Base-by-base conservation (phyloP, 2,113 vertebrate genomes). In the Emydocephalus ijimae region DNA sequence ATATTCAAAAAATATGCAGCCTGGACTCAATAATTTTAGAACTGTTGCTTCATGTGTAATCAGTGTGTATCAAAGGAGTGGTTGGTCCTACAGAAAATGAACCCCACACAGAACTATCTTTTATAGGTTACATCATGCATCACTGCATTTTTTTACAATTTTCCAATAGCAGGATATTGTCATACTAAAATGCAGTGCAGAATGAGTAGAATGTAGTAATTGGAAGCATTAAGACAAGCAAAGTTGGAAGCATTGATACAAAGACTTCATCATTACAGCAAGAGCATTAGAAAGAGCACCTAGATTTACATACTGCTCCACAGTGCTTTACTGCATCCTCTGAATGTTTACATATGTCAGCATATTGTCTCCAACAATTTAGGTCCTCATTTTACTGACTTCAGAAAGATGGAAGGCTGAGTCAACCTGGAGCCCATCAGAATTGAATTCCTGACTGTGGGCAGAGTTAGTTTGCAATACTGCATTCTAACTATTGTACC, bases 41-140 rank as follows among this genome's bases (percentile, higher is more conserved):
- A 96, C 93, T 64, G 92, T 87, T 87, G 69, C 96, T 95, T 96
- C 92, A 93, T 87, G 85, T 93, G 81, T 43, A 94, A 64, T 87
- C 94, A 92, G 91, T 93, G 74, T 5, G 34, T 85, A 94, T 89
- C 93, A 2, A 85, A 92, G 91, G 91, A 12, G 20, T 56, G 91
- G 11, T 59, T 89, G 90, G 50, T 86, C 93, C 91, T 95, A 92
- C 95, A 94, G 88, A 95, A 92, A 81, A 93, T 87, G 45, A 93
- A 92, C 87, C 89, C 90, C 93, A 92, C 90, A 92, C 0, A 88
- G 48, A 52, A 92, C 74, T 21, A 91, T 90, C 90, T 94, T 94
- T 94, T 92, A 94, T 92, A 88, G 93, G 91, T 90, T 52, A 52
- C 50, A 52, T 93, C 0, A 0, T 85, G 69, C 39, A 54, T 87